phyloP scores from a whole-genome alignment of 2,888 invertebrate genomes.

The Acleris cristana region DNA sequence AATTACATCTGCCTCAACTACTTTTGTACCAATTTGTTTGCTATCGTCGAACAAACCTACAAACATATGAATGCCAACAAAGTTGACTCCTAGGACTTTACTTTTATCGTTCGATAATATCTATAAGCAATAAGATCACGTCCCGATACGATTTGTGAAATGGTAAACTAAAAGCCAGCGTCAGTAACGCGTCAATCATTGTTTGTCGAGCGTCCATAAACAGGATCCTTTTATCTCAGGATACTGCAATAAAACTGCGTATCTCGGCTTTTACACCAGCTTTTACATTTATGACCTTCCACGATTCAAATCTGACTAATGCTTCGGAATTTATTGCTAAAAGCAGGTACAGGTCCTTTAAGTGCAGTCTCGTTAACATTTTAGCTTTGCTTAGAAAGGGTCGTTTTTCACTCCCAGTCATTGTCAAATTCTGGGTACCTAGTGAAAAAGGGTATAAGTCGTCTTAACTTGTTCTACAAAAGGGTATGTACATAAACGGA shows the following conservation, averaged over 20 bases:
- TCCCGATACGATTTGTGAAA: too few relatives aligned
- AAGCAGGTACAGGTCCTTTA: slow-evolving; percentile 3
- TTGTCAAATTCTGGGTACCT: too few relatives aligned
- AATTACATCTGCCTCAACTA: too few relatives aligned
- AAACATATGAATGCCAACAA: too few relatives aligned
- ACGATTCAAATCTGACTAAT: slow-evolving; percentile 27
- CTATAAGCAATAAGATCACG: too few relatives aligned
- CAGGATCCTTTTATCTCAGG: slow-evolving; percentile 8
- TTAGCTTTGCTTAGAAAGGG: not conserved
- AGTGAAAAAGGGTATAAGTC: too few relatives aligned
- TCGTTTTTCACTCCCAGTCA: slow-evolving; percentile 7
- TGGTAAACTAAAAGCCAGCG: too few relatives aligned
- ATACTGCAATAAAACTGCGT: slow-evolving; percentile 27
- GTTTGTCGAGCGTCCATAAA: slow-evolving; percentile 2
- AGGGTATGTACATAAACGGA: too few relatives aligned
- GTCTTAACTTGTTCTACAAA: too few relatives aligned
- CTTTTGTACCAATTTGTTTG: too few relatives aligned
- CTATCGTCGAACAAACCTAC: too few relatives aligned
- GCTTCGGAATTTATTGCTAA: slow-evolving; percentile 12
- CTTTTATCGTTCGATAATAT: too few relatives aligned
- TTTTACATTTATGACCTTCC: slow-evolving; percentile 23
- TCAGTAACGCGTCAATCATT: slow-evolving; percentile 12
- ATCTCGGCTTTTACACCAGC: slow-evolving; percentile 20
- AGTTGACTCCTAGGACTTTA: rapidly evolving
- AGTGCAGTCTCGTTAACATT: slow-evolving; percentile 7